Base-by-base conservation (phyloP, 2,888 invertebrate species). In the Psylliodes chrysocephalus region DNA sequence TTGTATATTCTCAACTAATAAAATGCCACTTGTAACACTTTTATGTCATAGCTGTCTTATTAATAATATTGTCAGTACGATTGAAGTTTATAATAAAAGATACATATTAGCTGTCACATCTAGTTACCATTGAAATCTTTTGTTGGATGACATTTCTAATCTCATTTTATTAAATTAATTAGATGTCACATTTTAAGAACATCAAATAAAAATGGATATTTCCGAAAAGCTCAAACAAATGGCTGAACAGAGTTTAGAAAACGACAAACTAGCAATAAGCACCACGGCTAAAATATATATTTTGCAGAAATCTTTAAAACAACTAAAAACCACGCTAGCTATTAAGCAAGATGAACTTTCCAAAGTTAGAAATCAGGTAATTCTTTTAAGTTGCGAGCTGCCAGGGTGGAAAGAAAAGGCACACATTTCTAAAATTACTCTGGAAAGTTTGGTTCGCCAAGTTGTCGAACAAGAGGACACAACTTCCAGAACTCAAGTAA, bases 121-220 rank as follows among this genome's bases (percentile, higher is more conserved):
- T 52, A 52, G 25, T n/a, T n/a, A n/a, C 12, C 22, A 46, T n/a
- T 46, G 46, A 44, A 44, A 19, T 12, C 1, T n/a, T 7, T 18
- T 12, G 1, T 22, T 25, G 1, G 6, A 46, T 6, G n/a, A n/a
- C 19, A 19, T 10, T 44, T 19, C 8, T 44, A 19, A 19, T 10
- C 18, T 44, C 7, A 22, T 22, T 10, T 22, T 46, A 14, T 46
- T 22, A 46, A 46, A 46, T 12, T n/a, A 12, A 8, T 10, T 8
- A n/a, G 25, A 8, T 8, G 5, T 30, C 8, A 12, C 14, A 18
- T 7, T 42, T 25, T 10, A 18, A 17, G 15, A 25, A n/a, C 1
- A 22, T 22, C 17, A 19, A n/a, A n/a, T n/a, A n/a, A n/a, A n/a
- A n/a, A 68, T 68, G 68, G 64, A 68, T 66, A 55, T 68, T 42